Percentiles rank a stretch among this genome's conserved stretches.
phyloP scores from a whole-genome alignment of 1,140 invertebrate genomes.

The Popillia japonica region DNA sequence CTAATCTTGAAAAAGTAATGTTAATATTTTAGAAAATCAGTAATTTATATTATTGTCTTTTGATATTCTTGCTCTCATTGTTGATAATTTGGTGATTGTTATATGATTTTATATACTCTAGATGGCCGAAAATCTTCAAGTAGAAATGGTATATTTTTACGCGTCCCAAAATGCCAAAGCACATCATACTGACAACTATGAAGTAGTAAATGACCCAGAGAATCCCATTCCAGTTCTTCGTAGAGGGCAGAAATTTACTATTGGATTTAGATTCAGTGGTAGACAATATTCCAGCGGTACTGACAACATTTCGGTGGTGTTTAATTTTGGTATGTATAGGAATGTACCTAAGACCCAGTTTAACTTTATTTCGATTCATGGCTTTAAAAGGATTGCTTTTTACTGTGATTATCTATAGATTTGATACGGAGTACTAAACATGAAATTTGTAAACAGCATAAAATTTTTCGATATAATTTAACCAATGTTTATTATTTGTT shows the following conservation, averaged over 20 bases:
- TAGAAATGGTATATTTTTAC: slow-evolving; percentile 70
- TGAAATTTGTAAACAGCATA: too few species aligned
- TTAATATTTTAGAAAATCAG: background rate
- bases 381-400: too few species aligned
- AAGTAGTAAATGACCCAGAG: slow-evolving; percentile 66
- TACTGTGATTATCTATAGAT: too few species aligned
- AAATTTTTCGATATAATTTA: too few species aligned
- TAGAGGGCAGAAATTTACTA: slow-evolving; percentile 71
- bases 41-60: too few species aligned
- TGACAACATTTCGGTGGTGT: slow-evolving; percentile 68
- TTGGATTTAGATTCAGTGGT: slow-evolving; percentile 66
- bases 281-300: slow-evolving; percentile 63
- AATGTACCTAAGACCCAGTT: background rate
- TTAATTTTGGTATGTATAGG: slow-evolving; percentile 67
- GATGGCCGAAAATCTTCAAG: slow-evolving; percentile 56
- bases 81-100: background rate
- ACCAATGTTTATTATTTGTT: too few species aligned
- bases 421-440: too few species aligned
- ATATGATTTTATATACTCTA: background rate
- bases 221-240: slow-evolving; percentile 66
- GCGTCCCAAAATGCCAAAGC: slow-evolving; percentile 67
- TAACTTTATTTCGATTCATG: too few species aligned
- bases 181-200: slow-evolving; percentile 73
- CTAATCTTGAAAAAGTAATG: background rate
- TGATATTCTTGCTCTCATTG: too few species aligned